Evolutionary conservation across 2,113 vertebrate genomes (phyloP).

Genomic region (Vulpes lagopus): DNA sequence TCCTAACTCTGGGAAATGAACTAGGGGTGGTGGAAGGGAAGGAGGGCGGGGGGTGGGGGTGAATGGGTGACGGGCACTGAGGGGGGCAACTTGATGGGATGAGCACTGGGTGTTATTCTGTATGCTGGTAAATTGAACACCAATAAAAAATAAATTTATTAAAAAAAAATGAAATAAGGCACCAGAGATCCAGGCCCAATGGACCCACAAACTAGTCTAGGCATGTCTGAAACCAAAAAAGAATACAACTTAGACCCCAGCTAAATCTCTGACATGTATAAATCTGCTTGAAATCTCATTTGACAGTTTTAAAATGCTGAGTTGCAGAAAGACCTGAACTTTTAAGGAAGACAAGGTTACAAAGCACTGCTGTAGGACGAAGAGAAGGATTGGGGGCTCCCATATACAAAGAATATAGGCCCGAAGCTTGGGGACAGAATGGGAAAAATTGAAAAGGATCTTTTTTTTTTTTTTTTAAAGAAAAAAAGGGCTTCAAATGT

Average conservation of each 20-base stretch:
- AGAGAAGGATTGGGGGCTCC: not conserved
- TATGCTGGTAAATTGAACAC: too few species aligned
- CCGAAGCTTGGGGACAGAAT: not conserved
- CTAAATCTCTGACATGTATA: conserved; percentile 23
- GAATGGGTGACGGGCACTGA: too few species aligned
- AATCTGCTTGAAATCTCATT: conserved; percentile 3
- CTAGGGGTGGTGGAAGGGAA: too few species aligned
- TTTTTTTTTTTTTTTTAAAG: not conserved
- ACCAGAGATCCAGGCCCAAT: not conserved
- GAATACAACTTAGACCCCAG: not conserved
- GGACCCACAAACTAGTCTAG: not conserved
- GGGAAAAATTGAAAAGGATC: not conserved
- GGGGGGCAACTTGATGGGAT: too few species aligned
- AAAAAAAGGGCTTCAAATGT: not conserved
- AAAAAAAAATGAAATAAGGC: not conserved
- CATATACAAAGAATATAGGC: not conserved
- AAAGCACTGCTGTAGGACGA: not conserved
- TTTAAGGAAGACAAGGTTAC: not conserved
- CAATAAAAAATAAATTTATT: too few species aligned
- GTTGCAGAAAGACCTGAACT: not conserved
- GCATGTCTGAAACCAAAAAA: conserved; percentile 1
- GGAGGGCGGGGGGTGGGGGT: too few species aligned
- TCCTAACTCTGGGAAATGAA: too few species aligned
- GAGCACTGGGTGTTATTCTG: too few species aligned
- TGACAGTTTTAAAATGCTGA: not conserved